Evolutionary conservation across 2,797 vertebrate genomes (phyloP), one percentile per base, ranked within the genome.

Genomic region (Anguilla anguilla): DNA sequence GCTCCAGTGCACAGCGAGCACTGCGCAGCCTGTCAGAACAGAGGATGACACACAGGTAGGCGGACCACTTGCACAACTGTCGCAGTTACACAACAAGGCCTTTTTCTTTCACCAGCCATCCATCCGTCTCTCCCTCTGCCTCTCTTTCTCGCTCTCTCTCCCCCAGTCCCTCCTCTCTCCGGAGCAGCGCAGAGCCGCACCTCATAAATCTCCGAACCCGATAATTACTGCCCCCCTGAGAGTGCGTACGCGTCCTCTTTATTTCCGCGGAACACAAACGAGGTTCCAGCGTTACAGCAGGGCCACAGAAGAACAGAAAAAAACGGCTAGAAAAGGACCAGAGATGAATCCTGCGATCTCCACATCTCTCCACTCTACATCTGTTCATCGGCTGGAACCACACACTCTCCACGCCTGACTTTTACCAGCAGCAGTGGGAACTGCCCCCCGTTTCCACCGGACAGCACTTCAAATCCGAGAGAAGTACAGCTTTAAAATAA

Each of bases 131-230:
- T 51, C 79, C 35, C 79, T n/a, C 59, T 57, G 35, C 19, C 5
- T 39, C 28, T 28, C 28, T 9, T 39, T 35, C 43, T 4, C 0
- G 17, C 43, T 28, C 28, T 9, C 59, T 51, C 43, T 10, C 2
- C 3, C 31, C 55, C 35, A 61, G n/a, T 35, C 28, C 15, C 53
- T 46, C 53, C 43, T 51, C 43, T 83, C 79, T 59, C 43, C 15
- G 28, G 64, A 67, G 69, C 31, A 90, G 79, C 89, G 74, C n/a
- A 74, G 57, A 83, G 89, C 84, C 85, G 74, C 89, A 85, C 90
- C 90, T 89, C 85, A 89, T 82, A 90, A 90, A 90, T 88, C 90
- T 92, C 90, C 86, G 86, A 87, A 87, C 88, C 51, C 88, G 85
- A 59, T 92, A 93, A 88, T 91, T 84, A 88, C 89, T 90, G 89